Conservation (phyloP, 2,113 vertebrate genomes). For the Phycodurus eques region DNA sequence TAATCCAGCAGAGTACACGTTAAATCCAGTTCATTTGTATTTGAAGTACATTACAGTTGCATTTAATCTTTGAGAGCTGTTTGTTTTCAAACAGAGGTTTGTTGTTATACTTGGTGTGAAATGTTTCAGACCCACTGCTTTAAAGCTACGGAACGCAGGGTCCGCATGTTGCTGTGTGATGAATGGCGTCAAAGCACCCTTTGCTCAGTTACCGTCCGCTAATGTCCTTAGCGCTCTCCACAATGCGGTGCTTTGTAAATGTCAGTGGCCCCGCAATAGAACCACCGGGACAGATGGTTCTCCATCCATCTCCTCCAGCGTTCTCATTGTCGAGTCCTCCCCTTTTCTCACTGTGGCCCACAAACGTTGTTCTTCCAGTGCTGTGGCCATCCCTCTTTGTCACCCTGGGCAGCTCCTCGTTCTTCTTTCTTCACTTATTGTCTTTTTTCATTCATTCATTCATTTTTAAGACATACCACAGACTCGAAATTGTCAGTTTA, state of each 20-base stretch:
- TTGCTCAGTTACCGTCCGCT: slow-evolving; percentile 5
- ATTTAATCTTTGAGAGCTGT: not conserved
- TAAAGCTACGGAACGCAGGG: no score
- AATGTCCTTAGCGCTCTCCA: slow-evolving; percentile 20
- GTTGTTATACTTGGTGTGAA: not conserved
- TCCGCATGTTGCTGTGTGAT: not conserved
- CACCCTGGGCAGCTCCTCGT: slow-evolving; percentile 28
- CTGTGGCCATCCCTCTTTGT: slow-evolving; percentile 44
- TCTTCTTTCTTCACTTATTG: slow-evolving; percentile 24
- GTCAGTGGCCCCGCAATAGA: slow-evolving; percentile 13
- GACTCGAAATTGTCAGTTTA: no score
- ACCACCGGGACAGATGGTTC: slow-evolving; percentile 21
- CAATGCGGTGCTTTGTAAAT: slow-evolving; percentile 32
- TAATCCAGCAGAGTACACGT: no score
- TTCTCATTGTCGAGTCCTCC: slow-evolving; percentile 23
- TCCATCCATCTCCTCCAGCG: slow-evolving; percentile 27
- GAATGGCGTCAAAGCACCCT: slow-evolving; percentile 10
- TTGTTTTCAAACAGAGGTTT: not conserved
- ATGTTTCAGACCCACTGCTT: not conserved
- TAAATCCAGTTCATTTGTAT: no score
- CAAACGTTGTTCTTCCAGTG: slow-evolving; percentile 41
- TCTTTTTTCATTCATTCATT: no score
- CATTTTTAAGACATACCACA: no score
- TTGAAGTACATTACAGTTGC: no score
- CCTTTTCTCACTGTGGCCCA: slow-evolving; percentile 14